Percentiles rank a stretch among this genome's conserved stretches.
These are phyloP conservation scores for Drosophila lowei DNA, from an alignment of 1,140 invertebrate genomes.

Conservation along the genomic window DNA sequence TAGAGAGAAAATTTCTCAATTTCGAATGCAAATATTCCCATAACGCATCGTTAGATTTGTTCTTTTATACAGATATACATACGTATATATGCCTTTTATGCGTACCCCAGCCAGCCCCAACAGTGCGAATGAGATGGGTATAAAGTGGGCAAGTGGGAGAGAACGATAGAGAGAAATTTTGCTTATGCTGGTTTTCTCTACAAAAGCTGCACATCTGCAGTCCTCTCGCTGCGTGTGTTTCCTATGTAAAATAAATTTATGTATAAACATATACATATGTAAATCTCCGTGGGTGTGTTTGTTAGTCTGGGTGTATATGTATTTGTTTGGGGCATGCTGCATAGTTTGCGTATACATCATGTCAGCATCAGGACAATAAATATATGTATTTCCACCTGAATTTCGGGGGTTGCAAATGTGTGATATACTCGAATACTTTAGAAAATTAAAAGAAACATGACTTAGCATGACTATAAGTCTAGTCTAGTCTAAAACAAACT, in stretches of 20 bases:
- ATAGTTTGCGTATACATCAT: slow-evolving; percentile 62
- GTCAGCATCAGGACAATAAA: slow-evolving; percentile 27
- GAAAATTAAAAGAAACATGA: too few relatives aligned
- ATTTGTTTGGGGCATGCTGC: background rate
- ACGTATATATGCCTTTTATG: background rate
- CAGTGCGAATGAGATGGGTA: too few relatives aligned
- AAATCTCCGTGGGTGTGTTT: too few relatives aligned
- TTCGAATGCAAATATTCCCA: slow-evolving; percentile 73
- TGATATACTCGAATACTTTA: background rate
- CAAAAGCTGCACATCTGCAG: slow-evolving; percentile 8
- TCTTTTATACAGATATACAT: slow-evolving; percentile 10
- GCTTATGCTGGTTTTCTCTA: slow-evolving; percentile 11
- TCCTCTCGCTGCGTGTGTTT: background rate
- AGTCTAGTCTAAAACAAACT: too few relatives aligned
- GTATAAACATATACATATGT: too few relatives aligned
- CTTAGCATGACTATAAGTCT: too few relatives aligned
- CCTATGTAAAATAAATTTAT: too few relatives aligned
- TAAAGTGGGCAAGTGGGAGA: too few relatives aligned
- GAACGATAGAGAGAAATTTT: background rate
- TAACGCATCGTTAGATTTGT: slow-evolving; percentile 69
- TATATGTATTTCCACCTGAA: slow-evolving; percentile 15
- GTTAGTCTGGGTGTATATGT: too few relatives aligned
- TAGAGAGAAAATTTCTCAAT: slow-evolving; percentile 63
- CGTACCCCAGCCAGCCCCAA: too few relatives aligned
- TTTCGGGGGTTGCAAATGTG: slow-evolving; percentile 1